Conservation (phyloP, 2,797 vertebrate species). For the Helostoma temminkii region DNA sequence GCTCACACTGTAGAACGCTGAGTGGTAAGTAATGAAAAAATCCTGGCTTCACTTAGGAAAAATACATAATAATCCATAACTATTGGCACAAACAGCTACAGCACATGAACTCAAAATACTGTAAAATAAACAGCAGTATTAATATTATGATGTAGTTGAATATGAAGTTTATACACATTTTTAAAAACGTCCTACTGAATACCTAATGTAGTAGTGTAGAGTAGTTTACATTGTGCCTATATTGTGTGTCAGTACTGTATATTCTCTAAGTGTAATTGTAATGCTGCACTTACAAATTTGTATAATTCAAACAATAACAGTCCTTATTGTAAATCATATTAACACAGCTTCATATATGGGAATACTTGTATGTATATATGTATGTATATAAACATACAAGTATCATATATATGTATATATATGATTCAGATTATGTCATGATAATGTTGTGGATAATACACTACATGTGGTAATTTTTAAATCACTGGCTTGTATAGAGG, state of each 20-base stretch:
- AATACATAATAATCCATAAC: neutral
- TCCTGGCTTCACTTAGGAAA: neutral
- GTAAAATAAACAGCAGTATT: too few relatives aligned
- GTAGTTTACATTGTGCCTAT: neutral
- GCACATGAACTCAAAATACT: too few relatives aligned
- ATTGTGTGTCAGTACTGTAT: neutral
- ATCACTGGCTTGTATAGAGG: neutral
- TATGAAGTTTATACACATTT: neutral
- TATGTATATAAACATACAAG: too few relatives aligned
- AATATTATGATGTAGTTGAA: neutral
- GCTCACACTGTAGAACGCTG: conserved; percentile 4
- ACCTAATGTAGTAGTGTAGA: neutral
- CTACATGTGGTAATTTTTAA: too few relatives aligned
- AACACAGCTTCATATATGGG: too few relatives aligned
- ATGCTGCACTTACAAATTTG: conserved; percentile 5
- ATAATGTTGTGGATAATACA: too few relatives aligned
- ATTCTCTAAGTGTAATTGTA: neutral
- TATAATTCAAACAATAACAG: neutral
- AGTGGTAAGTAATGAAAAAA: neutral
- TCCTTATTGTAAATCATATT: too few relatives aligned
- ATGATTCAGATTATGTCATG: too few relatives aligned
- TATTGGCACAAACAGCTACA: conserved; percentile 2
- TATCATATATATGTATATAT: too few relatives aligned
- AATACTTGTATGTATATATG: too few relatives aligned
- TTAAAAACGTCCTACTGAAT: neutral